Evolutionary conservation across 1,140 invertebrate species (phyloP).

Genomic region (Arion vulgaris): DNA sequence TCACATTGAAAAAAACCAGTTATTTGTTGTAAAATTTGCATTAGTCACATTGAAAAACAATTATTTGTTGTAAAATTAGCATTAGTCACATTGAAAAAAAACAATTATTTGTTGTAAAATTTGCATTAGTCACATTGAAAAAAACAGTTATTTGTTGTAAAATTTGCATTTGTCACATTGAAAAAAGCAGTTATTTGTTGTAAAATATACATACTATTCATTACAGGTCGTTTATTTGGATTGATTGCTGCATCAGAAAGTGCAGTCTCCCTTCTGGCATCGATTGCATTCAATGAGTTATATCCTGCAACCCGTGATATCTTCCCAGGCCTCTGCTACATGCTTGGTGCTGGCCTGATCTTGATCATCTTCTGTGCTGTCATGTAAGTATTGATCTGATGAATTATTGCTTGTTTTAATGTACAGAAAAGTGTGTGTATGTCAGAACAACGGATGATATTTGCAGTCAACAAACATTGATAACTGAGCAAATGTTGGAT

Average conservation of each 20-base stretch:
- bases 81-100: too few relatives aligned
- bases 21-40: too few relatives aligned
- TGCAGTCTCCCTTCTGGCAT: conserved; percentile 66
- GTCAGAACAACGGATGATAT: not conserved
- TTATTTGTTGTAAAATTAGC: too few relatives aligned
- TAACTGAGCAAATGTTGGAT: not conserved
- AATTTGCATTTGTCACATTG: too few relatives aligned
- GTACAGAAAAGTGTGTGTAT: not conserved
- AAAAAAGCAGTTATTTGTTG: too few relatives aligned
- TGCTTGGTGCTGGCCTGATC: conserved; percentile 44
- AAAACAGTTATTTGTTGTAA: too few relatives aligned
- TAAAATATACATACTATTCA: not conserved
- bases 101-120: too few relatives aligned
- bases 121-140: too few relatives aligned
- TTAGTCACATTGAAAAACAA: too few relatives aligned
- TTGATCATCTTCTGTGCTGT: conserved; percentile 32
- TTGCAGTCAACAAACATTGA: not conserved
- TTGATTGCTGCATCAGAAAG: conserved; percentile 72
- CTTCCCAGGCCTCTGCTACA: conserved; percentile 68
- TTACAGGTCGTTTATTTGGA: conserved; percentile 72
- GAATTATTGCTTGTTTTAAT: not conserved
- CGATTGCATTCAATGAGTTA: conserved; percentile 70
- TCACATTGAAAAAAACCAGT: too few relatives aligned
- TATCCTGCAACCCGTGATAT: conserved; percentile 71
- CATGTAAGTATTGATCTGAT: not conserved